phyloP scores from a whole-genome alignment of 2,113 vertebrate species.

The Prolemur simus region DNA sequence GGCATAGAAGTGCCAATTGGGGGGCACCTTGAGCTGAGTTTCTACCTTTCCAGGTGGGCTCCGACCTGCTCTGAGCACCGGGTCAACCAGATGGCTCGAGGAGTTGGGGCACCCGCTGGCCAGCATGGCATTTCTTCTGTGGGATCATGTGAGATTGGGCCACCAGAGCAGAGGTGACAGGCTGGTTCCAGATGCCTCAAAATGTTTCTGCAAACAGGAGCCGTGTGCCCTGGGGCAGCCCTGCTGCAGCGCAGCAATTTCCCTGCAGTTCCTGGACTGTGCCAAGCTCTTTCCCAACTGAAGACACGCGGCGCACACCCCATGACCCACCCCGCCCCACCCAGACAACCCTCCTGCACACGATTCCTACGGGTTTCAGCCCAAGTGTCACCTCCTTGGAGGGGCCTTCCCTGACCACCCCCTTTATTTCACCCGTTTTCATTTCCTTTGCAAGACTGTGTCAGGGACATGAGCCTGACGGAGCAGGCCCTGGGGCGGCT shows the following conservation, averaged over 20 bases:
- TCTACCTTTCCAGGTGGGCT: neutral
- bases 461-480: neutral
- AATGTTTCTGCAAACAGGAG: neutral
- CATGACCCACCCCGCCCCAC: neutral
- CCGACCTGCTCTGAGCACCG: neutral
- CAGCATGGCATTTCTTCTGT: neutral
- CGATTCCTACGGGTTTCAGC: neutral
- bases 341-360: neutral
- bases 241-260: neutral
- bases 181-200: neutral
- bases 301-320: neutral
- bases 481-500: neutral
- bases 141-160: neutral
- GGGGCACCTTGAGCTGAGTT: neutral
- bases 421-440: neutral
- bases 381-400: neutral
- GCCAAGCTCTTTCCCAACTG: accelerated
- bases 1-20: neutral
- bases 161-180: neutral
- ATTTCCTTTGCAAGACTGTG: neutral
- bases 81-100: neutral
- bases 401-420: neutral
- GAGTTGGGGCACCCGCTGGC: neutral
- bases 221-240: accelerated
- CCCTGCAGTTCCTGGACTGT: neutral